Percentiles rank a stretch among this genome's conserved stretches.
phyloP scores from a whole-genome alignment of 2,888 invertebrate species.

The Dolomedes plantarius region DNA sequence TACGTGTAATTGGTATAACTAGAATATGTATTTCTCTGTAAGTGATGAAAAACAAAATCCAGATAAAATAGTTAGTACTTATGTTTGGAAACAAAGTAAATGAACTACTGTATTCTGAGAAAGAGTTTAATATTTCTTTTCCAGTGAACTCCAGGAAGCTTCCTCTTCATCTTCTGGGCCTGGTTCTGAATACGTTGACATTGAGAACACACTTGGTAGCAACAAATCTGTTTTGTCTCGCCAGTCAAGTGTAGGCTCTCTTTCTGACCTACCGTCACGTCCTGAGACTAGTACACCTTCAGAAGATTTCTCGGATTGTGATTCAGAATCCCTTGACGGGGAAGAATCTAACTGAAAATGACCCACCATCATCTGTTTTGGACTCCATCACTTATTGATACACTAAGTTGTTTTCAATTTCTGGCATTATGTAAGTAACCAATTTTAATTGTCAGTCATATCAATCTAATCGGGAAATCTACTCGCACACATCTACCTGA shows the following conservation, averaged over 20 bases:
- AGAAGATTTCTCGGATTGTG: conserved; percentile 69
- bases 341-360: conserved; percentile 54
- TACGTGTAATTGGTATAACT: too few species aligned
- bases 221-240: conserved; percentile 57
- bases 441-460: conserved; percentile 50
- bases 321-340: conserved; percentile 61
- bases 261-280: conserved; percentile 66
- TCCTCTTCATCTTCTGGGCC: conserved; percentile 58
- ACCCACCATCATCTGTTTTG: neutral
- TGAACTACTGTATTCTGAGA: too few species aligned
- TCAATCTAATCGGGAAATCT: conserved; percentile 40
- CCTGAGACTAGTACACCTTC: conserved; percentile 69
- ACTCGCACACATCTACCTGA: conserved; percentile 6
- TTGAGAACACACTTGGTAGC: conserved; percentile 48
- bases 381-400: neutral
- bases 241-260: conserved; percentile 71
- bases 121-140: too few species aligned
- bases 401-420: conserved; percentile 24
- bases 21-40: too few species aligned
- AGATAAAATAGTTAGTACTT: too few species aligned
- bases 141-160: conserved; percentile 60
- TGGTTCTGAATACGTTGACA: conserved; percentile 56
- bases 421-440: conserved; percentile 50
- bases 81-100: too few species aligned
- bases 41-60: too few species aligned